A percentile compares a stretch with the other conserved stretches of the same genome.
These are phyloP conservation scores for Brachystomella parvula DNA, from an alignment of 1,140 invertebrate genomes.

Conservation along the genomic window DNA sequence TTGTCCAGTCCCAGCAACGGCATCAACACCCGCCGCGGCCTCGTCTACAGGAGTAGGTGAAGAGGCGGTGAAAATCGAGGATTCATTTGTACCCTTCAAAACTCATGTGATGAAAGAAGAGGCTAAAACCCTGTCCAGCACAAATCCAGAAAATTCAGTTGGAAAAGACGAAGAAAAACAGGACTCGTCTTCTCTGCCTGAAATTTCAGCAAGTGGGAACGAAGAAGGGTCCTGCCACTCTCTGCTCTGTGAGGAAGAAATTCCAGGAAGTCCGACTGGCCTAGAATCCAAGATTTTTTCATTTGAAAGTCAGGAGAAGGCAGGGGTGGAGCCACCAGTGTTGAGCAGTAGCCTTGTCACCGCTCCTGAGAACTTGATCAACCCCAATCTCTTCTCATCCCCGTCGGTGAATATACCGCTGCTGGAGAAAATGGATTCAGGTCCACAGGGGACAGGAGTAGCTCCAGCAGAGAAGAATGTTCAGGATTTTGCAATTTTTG, in stretches of 20 bases:
- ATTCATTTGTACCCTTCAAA: neutral
- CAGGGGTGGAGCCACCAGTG: neutral
- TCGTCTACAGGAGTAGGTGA: neutral
- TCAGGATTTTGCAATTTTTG: no score
- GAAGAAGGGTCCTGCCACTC: slow-evolving; percentile 46
- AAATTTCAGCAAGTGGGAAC: neutral
- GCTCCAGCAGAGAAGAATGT: neutral
- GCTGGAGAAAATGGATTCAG: neutral
- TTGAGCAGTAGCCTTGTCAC: neutral
- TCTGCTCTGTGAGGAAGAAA: slow-evolving; percentile 77
- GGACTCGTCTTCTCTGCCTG: neutral
- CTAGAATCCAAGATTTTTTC: slow-evolving; percentile 36
- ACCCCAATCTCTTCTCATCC: neutral
- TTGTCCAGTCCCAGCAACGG: no score
- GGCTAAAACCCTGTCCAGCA: neutral
- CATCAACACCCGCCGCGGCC: neutral
- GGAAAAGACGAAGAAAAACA: neutral
- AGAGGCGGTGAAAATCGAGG: neutral
- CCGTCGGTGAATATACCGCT: neutral
- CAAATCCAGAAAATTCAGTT: neutral
- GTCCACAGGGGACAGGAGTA: neutral
- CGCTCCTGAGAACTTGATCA: neutral
- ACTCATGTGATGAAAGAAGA: neutral
- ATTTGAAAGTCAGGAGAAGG: neutral
- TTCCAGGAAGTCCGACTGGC: slow-evolving; percentile 70